Evolutionary conservation across 2,888 invertebrate genomes (phyloP), one percentile per base, ranked within the genome.

Genomic region (Himalopsyche anomala): DNA sequence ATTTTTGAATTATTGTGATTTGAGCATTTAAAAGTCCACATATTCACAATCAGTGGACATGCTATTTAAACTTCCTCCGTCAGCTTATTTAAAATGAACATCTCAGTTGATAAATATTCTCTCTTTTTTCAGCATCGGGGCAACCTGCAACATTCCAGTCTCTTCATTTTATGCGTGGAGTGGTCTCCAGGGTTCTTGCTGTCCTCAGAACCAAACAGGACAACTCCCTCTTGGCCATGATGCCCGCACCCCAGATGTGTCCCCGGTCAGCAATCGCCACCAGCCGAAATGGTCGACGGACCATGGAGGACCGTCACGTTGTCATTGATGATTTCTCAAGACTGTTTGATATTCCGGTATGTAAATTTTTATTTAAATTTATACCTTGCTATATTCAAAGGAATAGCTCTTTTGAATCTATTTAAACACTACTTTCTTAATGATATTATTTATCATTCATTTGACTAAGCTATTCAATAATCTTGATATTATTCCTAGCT

Each of bases 271-370:
- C 93, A 89, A 95, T 95, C 88, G 94, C 95, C 54, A 96, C 97
- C 84, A 94, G 96, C 45, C 97, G 96, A 92, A 98, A 99, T 92
- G 94, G 94, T 55, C 94, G 98, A 84, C 94, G 98, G 86, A 95
- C 94, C 90, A 98, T 99, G 98, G 99, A 99, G 92, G 99, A 99
- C 91, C 94, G 97, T 81, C 96, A 97, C 90, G 95, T 97, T 5
- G 95, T 97, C 90, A 94, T 98, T 87, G 96, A 97, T 82, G 96
- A 98, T 90, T 94, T 98, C 90, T 96, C 97, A 91, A 94, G 95
- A 36, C 94, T 97, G 89, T 98, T 97, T 92, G 95, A 95, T 90
- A 93, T 97, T 89, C 94, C 96, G 94, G 97, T 96, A 90, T 90
- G 45, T 69, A 8, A 9, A 55, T 90, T 19, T 19, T 45, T 45